These are phyloP conservation scores for Drosophila auraria DNA, from an alignment of 1,140 invertebrate species.

Conservation along the genomic window DNA sequence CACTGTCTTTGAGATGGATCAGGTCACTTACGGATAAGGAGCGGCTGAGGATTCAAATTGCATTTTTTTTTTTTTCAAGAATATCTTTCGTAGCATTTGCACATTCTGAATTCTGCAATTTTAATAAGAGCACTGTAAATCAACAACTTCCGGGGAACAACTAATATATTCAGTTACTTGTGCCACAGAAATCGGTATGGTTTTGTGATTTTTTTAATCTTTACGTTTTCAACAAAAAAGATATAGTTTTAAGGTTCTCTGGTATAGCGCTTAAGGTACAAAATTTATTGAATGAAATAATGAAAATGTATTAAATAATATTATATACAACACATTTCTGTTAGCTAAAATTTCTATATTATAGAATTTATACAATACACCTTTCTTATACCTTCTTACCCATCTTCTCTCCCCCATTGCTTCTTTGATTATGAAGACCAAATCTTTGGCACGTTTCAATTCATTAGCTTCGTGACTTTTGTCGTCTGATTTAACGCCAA, in stretches of 20 bases:
- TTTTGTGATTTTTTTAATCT: too few relatives aligned
- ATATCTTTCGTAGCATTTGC: not conserved
- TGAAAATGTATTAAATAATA: too few relatives aligned
- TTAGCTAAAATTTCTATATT: not conserved
- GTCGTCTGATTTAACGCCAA: slow-evolving; percentile 78
- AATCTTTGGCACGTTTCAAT: slow-evolving; percentile 80
- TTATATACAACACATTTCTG: not conserved
- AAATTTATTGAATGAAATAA: not conserved
- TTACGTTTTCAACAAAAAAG: too few relatives aligned
- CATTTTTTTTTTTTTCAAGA: not conserved
- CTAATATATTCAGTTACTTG: too few relatives aligned
- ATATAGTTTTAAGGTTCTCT: too few relatives aligned
- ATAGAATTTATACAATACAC: not conserved
- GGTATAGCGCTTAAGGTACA: too few relatives aligned
- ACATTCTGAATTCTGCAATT: not conserved
- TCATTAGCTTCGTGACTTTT: slow-evolving; percentile 83
- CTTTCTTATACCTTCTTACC: too few relatives aligned
- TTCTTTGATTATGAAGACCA: slow-evolving; percentile 41
- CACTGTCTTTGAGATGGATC: slow-evolving; percentile 30
- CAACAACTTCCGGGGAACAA: not conserved
- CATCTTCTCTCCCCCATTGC: not conserved
- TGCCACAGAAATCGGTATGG: too few relatives aligned
- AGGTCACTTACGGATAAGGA: too few relatives aligned
- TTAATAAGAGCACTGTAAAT: slow-evolving; percentile 1
- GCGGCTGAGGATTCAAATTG: not conserved